phyloP scores from a whole-genome alignment of 2,797 vertebrate species.

The Amphiprion clarkii region DNA sequence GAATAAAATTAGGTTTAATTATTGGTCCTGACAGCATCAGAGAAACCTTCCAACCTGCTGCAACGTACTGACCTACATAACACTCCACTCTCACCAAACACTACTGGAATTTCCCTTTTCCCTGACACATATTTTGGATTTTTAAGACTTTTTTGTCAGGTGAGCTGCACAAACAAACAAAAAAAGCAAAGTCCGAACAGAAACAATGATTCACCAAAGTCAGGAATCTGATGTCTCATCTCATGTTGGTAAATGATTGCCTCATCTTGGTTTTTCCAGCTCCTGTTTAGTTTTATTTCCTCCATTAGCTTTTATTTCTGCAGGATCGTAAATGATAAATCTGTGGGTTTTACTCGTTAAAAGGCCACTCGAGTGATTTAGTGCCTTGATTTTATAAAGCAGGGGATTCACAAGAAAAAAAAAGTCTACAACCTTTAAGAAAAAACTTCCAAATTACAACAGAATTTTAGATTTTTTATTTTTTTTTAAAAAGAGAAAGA shows the following conservation, averaged over 20 bases:
- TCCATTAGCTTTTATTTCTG: no score
- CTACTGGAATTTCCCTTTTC: constrained; percentile 33
- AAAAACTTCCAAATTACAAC: no score
- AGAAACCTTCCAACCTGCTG: neutral
- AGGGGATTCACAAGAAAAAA: no score
- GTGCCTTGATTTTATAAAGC: no score
- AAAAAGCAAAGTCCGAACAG: constrained; percentile 21
- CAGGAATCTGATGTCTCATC: constrained; percentile 30
- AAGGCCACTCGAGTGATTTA: no score
- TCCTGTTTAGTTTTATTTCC: neutral
- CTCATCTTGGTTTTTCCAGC: constrained; percentile 1
- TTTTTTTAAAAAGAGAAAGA: no score
- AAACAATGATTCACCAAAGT: constrained; percentile 43
- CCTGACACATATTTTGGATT: constrained; percentile 15
- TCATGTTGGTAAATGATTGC: constrained; percentile 22
- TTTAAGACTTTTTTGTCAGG: neutral
- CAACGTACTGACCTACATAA: constrained; percentile 27
- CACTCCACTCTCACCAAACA: neutral
- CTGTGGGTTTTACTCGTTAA: no score
- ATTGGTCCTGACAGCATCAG: no score
- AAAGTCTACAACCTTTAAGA: no score
- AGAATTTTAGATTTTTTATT: no score
- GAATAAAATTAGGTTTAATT: no score
- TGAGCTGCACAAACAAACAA: constrained; percentile 15
- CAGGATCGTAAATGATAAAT: no score